These are phyloP conservation scores for Ataeniobius toweri DNA, from an alignment of 2,797 vertebrate species.

Conservation along the genomic window DNA sequence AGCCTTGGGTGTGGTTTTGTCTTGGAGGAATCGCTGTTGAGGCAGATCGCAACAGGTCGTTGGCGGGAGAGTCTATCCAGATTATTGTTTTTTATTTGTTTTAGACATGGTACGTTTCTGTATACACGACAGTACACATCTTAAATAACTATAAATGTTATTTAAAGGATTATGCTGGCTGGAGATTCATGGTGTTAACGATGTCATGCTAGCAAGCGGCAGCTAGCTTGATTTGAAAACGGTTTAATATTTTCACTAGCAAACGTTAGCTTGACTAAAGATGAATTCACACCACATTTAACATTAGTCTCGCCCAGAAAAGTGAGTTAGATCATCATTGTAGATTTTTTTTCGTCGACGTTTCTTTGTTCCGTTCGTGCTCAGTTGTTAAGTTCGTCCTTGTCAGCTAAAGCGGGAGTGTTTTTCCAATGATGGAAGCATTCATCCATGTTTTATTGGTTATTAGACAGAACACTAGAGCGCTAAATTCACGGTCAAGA, in stretches of 20 bases:
- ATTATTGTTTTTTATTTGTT: conserved; percentile 57
- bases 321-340: background rate
- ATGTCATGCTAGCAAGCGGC: background rate
- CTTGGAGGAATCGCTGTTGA: background rate
- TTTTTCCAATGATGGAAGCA: background rate
- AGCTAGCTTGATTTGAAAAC: conserved; percentile 8
- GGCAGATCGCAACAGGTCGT: background rate
- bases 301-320: background rate
- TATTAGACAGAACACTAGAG: background rate
- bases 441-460: background rate
- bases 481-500: background rate
- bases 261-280: background rate
- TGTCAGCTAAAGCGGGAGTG: background rate
- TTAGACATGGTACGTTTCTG: conserved; percentile 68
- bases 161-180: background rate
- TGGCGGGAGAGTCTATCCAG: background rate
- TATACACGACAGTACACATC: fast-evolving
- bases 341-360: background rate
- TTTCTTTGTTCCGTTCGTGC: background rate
- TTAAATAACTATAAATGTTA: background rate
- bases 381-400: background rate
- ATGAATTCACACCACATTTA: background rate
- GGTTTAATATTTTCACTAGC: background rate
- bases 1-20: conserved; percentile 32
- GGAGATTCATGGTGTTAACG: background rate